Evolutionary conservation across 2,113 vertebrate genomes (phyloP), one percentile per base, ranked within the genome.

Genomic region (Zosterops hypoxanthus): DNA sequence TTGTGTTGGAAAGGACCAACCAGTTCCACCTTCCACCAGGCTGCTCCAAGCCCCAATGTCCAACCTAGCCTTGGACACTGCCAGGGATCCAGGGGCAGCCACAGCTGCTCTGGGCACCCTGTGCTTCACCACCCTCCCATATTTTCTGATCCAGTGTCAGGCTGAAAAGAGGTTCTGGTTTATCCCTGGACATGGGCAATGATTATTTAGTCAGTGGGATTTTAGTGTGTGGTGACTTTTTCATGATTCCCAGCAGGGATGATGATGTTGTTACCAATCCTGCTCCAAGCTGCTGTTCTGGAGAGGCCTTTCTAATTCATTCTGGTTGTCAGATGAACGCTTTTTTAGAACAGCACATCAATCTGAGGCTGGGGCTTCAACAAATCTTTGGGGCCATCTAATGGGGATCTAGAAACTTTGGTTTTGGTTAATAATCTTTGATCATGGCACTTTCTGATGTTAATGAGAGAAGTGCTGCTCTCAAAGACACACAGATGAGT

Each of bases 331-430:
- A 81, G 63, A 70, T 31, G 75, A 76, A 56, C 52, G 63, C 41
- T 86, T 4, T 85, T 82, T 92, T 71, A 34, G 61, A 65, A 2
- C 3, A 69, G 17, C 56, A 23, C 2, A 3, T 60, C 5, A 2
- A 0, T 50, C 34, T 68, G 63, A 55, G 79, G 13, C 57, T 78
- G 61, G 53, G 41, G 53, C 75, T 85, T 85, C 80, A 85, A 42
- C 49, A 93, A 94, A 90, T 81, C 76, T 94, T 75, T 91, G 76
- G 86, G 96, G 88, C 91, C 82, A 80, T 82, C 91, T 95, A 86
- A 92, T 86, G 86, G 66, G 82, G 71, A 72, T 57, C 21, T 29
- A 26, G 66, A 91, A 91, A 19, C 2, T 4, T 36, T 36, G 22
- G 28, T 59, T 83, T 78, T 69, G n/a, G 55, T 81, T 20, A 17